A percentile compares a stretch with the other conserved stretches of the same genome.
Evolutionary conservation across 2,888 invertebrate genomes (phyloP).

Genomic region (Pyrochroa serraticornis): DNA sequence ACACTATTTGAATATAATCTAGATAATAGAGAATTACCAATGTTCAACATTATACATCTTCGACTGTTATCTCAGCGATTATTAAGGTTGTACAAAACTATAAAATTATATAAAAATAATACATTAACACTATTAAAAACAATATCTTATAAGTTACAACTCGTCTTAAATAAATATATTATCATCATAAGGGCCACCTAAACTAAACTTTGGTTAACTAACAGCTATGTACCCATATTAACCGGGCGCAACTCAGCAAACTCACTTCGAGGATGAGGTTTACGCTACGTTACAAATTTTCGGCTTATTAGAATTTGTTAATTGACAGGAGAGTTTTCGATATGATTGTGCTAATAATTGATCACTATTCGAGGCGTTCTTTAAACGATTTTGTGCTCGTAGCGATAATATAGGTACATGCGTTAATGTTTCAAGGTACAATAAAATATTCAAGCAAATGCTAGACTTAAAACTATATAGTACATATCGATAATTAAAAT

Average conservation of each 20-base stretch:
- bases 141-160: constrained; percentile 45
- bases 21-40: constrained; percentile 51
- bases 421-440: constrained; percentile 45
- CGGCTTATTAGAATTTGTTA: constrained; percentile 29
- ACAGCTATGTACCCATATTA: constrained; percentile 51
- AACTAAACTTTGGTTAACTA: constrained; percentile 55
- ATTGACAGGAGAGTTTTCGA: constrained; percentile 30
- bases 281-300: not conserved
- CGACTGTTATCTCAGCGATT: constrained; percentile 45
- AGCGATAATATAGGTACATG: constrained; percentile 45
- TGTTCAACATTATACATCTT: constrained; percentile 48
- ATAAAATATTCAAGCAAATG: constrained; percentile 38
- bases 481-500: constrained; percentile 29
- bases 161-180: constrained; percentile 50
- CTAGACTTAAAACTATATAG: constrained; percentile 28
- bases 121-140: constrained; percentile 47
- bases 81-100: constrained; percentile 52
- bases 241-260: constrained; percentile 6
- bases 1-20: constrained; percentile 55
- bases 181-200: constrained; percentile 35
- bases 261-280: no score
- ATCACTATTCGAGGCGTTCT: constrained; percentile 13
- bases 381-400: constrained; percentile 28
- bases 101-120: constrained; percentile 56
- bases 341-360: constrained; percentile 38